phyloP scores from a whole-genome alignment of 2,113 vertebrate genomes.

The Archocentrus centrarchus region DNA sequence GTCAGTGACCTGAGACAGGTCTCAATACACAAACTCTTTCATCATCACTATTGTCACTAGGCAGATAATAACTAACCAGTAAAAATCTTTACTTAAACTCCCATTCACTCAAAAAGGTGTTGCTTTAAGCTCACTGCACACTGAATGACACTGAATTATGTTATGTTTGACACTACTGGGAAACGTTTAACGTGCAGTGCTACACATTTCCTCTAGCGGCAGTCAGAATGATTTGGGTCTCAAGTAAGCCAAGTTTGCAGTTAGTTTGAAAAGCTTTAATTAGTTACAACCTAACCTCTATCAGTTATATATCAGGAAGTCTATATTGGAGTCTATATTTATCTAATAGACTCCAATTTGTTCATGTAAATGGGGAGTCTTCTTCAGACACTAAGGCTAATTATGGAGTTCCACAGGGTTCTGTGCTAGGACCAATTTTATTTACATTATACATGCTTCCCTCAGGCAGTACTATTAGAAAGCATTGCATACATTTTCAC shows the following conservation, averaged over 20 bases:
- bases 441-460: too few relatives aligned
- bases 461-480: too few relatives aligned
- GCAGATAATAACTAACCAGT: background rate
- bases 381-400: too few relatives aligned
- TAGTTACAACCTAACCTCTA: background rate
- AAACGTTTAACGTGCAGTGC: background rate
- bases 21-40: background rate
- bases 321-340: too few relatives aligned
- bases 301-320: background rate
- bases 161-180: background rate
- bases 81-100: background rate
- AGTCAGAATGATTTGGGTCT: background rate
- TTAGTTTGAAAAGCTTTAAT: background rate
- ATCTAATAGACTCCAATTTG: too few relatives aligned
- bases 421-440: too few relatives aligned
- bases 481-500: too few relatives aligned
- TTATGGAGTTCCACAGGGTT: too few relatives aligned
- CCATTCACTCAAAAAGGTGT: background rate
- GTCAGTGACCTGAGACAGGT: background rate
- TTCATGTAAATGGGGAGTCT: too few relatives aligned
- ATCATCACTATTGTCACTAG: background rate
- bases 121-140: background rate
- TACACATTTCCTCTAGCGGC: background rate
- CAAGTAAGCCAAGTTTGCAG: background rate
- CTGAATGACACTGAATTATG: background rate